Evolutionary conservation across 2,888 invertebrate species (phyloP), one percentile per base, ranked within the genome.

Genomic region (Rhagium mordax): DNA sequence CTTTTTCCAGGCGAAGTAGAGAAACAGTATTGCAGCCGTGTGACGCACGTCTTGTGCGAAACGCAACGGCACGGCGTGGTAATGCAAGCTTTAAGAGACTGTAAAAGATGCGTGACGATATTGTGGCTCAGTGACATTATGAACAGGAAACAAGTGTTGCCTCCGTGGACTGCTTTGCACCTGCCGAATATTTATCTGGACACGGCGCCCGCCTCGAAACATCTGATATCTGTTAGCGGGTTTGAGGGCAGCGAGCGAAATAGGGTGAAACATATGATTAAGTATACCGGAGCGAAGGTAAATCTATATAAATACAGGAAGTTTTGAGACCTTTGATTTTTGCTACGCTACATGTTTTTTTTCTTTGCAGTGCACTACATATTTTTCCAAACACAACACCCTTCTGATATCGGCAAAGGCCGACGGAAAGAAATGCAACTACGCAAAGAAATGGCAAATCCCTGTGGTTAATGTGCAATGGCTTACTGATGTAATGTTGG

Each of bases 91-190:
- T 84, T 93, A 18, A 90, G 93, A 15, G 93, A 93, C 84, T 91
- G 91, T 3, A 93, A 93, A 81, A 90, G 88, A n/a, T 88, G 96
- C 81, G 94, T 97, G 1, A 96, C 96, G 7, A 93, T 95, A 0
- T 93, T 94, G 85, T 97, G 97, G 97, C 89, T 99, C 33, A 97
- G 95, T 73, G 99, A 99, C 87, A 94, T 96, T 4, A 92, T 99
- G 83, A 86, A 92, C 20, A 93, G 95, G 61, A 95, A 96, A 81
- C 95, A 95, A 83, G 93, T 98, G 81, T 88, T 94, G 66, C 96
- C 98, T 0, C 99, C 99, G 0, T 98, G 96, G 95, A 95, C 96
- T 82, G 96, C 97, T 10, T 89, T 98, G 57, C 99, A 99, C 88
- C 90, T 99, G 81, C 99, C 99, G 8, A 90, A 91, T 20, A 85